phyloP scores from a whole-genome alignment of 1,140 invertebrate species.

The Tetramorium parvispinum region DNA sequence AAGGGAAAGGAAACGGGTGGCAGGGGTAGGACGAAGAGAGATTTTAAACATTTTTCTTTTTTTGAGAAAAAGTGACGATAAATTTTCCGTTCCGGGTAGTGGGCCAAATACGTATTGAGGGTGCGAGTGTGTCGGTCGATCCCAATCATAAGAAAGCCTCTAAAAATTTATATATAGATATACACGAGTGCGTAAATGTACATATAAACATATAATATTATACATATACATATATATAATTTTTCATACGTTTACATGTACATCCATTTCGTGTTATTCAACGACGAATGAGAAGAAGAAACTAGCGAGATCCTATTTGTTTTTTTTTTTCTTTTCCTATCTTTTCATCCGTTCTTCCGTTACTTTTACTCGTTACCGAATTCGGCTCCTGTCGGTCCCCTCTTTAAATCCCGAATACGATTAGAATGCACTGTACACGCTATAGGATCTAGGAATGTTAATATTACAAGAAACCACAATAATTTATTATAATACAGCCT shows the following conservation, averaged over 20 bases:
- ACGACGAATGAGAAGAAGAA: slow-evolving; percentile 47
- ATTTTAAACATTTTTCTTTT: slow-evolving; percentile 53
- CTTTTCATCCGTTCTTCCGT: slow-evolving; percentile 14
- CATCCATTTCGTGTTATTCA: slow-evolving; percentile 52
- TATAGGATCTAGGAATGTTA: slow-evolving; percentile 85
- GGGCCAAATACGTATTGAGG: slow-evolving; percentile 65
- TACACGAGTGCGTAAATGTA: slow-evolving; percentile 4
- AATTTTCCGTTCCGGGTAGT: slow-evolving; percentile 47
- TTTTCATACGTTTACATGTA: slow-evolving; percentile 39
- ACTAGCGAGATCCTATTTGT: slow-evolving; percentile 50
- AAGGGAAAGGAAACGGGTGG: slow-evolving; percentile 9
- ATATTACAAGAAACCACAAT: slow-evolving; percentile 85
- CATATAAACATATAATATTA: slow-evolving; percentile 15
- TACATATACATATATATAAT: background rate
- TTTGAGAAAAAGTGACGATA: slow-evolving; percentile 61
- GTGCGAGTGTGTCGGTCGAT: slow-evolving; percentile 69
- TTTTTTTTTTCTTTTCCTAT: slow-evolving; percentile 1
- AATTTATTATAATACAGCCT: slow-evolving; percentile 86
- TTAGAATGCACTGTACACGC: slow-evolving; percentile 83
- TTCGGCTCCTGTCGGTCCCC: slow-evolving; percentile 57
- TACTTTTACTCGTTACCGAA: slow-evolving; percentile 9
- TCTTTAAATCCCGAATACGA: slow-evolving; percentile 80
- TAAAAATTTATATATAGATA: slow-evolving; percentile 44
- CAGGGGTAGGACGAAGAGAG: slow-evolving; percentile 77
- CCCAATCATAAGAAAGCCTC: slow-evolving; percentile 73